Evolutionary conservation across 2,797 vertebrate genomes (phyloP).

Genomic region (Parauchenoglanis ngamensis): DNA sequence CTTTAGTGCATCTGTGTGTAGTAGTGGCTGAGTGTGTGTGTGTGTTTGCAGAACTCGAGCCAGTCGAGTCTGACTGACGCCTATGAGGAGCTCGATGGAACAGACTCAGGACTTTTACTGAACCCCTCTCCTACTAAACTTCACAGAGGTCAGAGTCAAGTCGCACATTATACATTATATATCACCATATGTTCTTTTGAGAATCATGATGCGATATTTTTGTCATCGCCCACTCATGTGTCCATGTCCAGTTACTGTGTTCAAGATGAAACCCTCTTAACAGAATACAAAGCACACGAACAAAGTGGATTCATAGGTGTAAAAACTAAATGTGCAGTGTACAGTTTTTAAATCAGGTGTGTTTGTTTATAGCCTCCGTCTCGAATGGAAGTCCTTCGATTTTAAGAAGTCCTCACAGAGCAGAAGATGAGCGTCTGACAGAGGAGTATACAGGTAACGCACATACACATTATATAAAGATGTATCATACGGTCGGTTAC

Average conservation of each 20-base stretch:
- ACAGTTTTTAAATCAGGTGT: background rate
- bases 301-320: background rate
- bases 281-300: background rate
- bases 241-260: background rate
- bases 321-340: background rate
- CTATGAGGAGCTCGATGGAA: conserved; percentile 62
- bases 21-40: background rate
- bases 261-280: background rate
- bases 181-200: background rate
- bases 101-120: conserved; percentile 36
- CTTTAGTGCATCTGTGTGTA: background rate
- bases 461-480: background rate
- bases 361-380: conserved; percentile 58
- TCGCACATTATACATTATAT: background rate
- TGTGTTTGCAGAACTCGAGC: conserved; percentile 73
- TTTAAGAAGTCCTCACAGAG: conserved; percentile 56
- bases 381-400: conserved; percentile 52
- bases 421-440: conserved; percentile 62
- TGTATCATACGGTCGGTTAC: background rate
- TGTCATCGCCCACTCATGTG: background rate
- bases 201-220: background rate
- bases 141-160: conserved; percentile 64
- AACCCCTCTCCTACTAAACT: conserved; percentile 55
- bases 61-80: conserved; percentile 76
- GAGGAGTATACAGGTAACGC: conserved; percentile 67